Conservation (phyloP, 2,888 invertebrate genomes). For the Mechanitis messenoides region DNA sequence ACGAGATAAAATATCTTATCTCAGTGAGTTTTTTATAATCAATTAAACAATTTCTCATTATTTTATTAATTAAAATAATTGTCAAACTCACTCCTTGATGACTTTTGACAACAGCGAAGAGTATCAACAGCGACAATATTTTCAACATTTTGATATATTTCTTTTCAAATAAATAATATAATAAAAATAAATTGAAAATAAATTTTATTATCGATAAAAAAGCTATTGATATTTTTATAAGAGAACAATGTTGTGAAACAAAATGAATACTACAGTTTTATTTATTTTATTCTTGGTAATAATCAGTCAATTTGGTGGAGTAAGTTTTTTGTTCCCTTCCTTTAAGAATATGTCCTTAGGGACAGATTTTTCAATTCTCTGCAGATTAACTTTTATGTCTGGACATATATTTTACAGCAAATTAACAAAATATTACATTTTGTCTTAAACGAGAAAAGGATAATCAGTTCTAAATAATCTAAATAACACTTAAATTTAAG, state of each 20-base stretch:
- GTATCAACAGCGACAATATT: conserved; percentile 28
- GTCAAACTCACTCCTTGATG: conserved; percentile 12
- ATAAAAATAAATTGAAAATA: conserved; percentile 2
- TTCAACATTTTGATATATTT: conserved; percentile 24
- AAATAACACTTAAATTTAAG: too few relatives aligned
- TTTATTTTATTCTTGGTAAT: conserved; percentile 9
- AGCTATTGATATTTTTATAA: background rate
- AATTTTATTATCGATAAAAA: conserved; percentile 1
- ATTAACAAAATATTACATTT: too few relatives aligned
- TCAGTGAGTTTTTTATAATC: too few relatives aligned
- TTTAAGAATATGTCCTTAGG: too few relatives aligned
- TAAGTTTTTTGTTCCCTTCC: conserved; percentile 13
- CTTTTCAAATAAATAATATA: background rate
- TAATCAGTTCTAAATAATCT: too few relatives aligned
- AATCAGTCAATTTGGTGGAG: conserved; percentile 5
- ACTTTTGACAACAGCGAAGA: conserved; percentile 16
- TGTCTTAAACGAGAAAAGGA: too few relatives aligned
- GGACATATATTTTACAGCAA: too few relatives aligned
- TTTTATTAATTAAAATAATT: conserved; percentile 2
- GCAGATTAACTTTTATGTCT: too few relatives aligned
- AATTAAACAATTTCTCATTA: too few relatives aligned
- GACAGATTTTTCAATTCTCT: too few relatives aligned
- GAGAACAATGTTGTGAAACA: conserved; percentile 14
- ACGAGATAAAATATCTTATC: too few relatives aligned
- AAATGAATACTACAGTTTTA: conserved; percentile 18